Evolutionary conservation across 2,113 vertebrate genomes (phyloP).

Genomic region (Cochlearius cochlearius): DNA sequence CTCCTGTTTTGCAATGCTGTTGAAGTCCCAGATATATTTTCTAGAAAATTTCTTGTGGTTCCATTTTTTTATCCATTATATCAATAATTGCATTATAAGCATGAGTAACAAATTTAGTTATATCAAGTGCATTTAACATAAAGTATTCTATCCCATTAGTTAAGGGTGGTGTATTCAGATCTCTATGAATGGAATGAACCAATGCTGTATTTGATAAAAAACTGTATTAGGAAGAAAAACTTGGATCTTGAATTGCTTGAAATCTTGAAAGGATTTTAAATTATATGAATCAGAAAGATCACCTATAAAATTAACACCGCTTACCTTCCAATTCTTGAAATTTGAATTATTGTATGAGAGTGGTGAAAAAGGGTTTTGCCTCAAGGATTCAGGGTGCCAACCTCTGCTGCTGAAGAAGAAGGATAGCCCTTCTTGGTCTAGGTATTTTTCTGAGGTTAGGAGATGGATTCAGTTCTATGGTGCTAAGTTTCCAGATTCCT

Average conservation of each 20-base stretch:
- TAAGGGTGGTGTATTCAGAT: not conserved
- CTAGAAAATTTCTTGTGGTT: not conserved
- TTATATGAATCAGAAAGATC: conserved; percentile 3
- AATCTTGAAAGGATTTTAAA: conserved; percentile 38
- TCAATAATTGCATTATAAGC: conserved; percentile 15
- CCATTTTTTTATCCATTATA: not conserved
- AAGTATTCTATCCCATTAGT: conserved; percentile 4
- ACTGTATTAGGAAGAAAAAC: conserved; percentile 8
- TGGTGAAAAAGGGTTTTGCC: not conserved
- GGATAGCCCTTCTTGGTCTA: not conserved
- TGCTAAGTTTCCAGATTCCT: not conserved
- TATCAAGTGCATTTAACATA: not conserved
- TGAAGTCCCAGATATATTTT: not conserved
- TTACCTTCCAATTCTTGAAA: not conserved
- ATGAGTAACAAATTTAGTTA: conserved; percentile 6
- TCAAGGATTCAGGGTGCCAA: not conserved
- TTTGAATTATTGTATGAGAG: not conserved
- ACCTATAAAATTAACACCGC: not conserved
- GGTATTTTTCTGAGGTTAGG: not conserved
- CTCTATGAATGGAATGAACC: not conserved
- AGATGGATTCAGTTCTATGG: not conserved
- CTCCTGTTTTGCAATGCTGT: not conserved
- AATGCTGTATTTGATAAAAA: not conserved
- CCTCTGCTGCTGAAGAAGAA: not conserved
- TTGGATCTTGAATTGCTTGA: conserved; percentile 1